phyloP scores from a whole-genome alignment of 92 coral and sea anemone genomes.

The Palythoa grandis region DNA sequence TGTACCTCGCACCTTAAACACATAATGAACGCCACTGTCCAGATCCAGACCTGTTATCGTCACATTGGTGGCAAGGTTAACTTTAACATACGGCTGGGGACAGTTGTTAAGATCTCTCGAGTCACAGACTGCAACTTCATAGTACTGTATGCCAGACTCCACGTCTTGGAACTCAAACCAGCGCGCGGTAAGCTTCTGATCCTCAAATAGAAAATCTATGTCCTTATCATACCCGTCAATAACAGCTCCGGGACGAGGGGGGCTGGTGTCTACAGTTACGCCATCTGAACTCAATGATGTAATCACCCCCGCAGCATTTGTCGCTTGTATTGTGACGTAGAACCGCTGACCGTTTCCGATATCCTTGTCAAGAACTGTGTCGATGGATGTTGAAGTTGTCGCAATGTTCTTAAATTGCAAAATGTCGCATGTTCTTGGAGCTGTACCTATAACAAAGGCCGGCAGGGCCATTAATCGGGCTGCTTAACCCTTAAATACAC shows the following conservation, averaged over 20 bases:
- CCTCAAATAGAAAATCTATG: slow-evolving; percentile 69
- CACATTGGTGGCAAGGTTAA: slow-evolving; percentile 65
- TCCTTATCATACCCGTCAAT: slow-evolving; percentile 69
- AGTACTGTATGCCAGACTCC: slow-evolving; percentile 78
- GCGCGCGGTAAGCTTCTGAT: slow-evolving; percentile 63
- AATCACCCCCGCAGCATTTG: slow-evolving; percentile 86
- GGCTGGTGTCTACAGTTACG: slow-evolving; percentile 81
- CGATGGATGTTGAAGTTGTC: slow-evolving; percentile 53
- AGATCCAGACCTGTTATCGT: slow-evolving; percentile 79
- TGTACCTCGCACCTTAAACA: slow-evolving; percentile 70
- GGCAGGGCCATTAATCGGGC: neutral
- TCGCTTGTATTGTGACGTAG: slow-evolving; percentile 79
- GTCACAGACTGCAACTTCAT: slow-evolving; percentile 82
- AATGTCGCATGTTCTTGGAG: slow-evolving; percentile 71
- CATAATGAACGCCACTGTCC: slow-evolving; percentile 73
- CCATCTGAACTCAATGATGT: slow-evolving; percentile 83
- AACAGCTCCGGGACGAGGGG: slow-evolving; percentile 77
- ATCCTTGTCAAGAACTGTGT: slow-evolving; percentile 53
- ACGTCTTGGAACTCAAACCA: slow-evolving; percentile 82
- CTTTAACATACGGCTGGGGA: slow-evolving; percentile 72
- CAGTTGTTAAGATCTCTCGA: slow-evolving; percentile 65
- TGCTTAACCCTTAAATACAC: too few relatives aligned
- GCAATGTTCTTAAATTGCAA: slow-evolving; percentile 37
- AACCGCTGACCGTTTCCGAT: slow-evolving; percentile 72
- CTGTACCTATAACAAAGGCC: slow-evolving; percentile 7